These are phyloP conservation scores for Achlya flavicornis DNA, from an alignment of 2,888 invertebrate species.

Conservation along the genomic window DNA sequence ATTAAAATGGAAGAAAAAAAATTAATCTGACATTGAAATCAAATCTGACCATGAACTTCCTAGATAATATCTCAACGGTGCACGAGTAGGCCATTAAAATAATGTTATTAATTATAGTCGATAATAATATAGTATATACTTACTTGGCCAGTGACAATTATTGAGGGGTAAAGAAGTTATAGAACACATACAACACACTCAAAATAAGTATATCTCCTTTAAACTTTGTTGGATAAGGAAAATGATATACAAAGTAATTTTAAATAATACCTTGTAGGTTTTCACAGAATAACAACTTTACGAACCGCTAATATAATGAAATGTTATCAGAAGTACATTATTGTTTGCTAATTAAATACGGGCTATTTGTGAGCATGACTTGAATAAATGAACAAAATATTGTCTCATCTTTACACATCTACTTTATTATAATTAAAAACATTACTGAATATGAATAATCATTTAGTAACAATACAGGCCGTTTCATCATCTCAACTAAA, in stretches of 20 bases:
- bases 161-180: no score
- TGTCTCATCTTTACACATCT: neutral
- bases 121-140: no score
- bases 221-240: neutral
- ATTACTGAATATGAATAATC: neutral
- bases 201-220: no score
- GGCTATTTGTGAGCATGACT: neutral
- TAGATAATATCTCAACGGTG: no score
- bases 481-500: neutral
- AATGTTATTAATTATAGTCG: no score
- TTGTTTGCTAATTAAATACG: neutral
- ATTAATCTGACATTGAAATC: no score
- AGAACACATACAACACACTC: no score
- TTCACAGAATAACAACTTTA: neutral
- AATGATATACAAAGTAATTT: neutral
- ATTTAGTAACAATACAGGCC: neutral
- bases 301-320: neutral
- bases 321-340: neutral
- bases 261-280: neutral
- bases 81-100: no score
- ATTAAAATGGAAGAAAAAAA: no score
- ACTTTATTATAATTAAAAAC: neutral
- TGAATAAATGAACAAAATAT: neutral
- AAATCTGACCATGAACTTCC: no score
- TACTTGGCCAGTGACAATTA: no score